These are phyloP conservation scores for Cinara cedri DNA, from an alignment of 2,888 invertebrate species.

Conservation along the genomic window DNA sequence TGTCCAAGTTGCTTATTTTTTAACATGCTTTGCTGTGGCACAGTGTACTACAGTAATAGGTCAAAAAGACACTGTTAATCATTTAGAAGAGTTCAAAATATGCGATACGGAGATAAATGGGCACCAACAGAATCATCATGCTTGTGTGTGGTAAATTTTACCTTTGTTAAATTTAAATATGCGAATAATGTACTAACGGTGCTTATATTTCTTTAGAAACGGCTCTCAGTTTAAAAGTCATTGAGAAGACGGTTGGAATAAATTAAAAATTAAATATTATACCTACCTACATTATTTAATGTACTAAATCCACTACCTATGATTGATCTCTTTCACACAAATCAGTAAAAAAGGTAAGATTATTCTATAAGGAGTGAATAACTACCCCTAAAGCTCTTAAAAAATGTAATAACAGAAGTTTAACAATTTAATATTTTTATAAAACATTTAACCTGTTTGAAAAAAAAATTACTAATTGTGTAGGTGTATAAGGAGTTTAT, in stretches of 20 bases:
- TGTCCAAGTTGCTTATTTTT: too few relatives aligned
- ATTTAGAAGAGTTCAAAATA: slow-evolving; percentile 9
- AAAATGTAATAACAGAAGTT: too few relatives aligned
- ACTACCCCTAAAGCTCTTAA: background rate
- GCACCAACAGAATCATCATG: background rate
- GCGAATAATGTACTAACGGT: too few relatives aligned
- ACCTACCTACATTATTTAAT: too few relatives aligned
- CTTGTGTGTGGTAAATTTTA: too few relatives aligned
- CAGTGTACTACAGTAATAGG: background rate
- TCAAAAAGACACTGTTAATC: background rate
- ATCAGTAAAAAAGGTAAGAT: background rate
- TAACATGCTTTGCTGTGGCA: background rate
- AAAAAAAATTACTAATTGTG: too few relatives aligned
- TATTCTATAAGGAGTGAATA: background rate
- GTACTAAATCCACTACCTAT: background rate
- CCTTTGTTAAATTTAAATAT: too few relatives aligned
- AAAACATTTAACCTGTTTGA: too few relatives aligned
- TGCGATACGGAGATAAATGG: background rate
- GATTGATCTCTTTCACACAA: background rate
- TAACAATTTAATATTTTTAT: too few relatives aligned
- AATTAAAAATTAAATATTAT: background rate
- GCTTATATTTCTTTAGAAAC: background rate
- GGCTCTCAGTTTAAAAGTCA: background rate
- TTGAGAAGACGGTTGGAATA: background rate
- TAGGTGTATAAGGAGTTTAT: too few relatives aligned